Base-by-base conservation (phyloP, 1,140 invertebrate species). In the Caenorhabditis remanei region DNA sequence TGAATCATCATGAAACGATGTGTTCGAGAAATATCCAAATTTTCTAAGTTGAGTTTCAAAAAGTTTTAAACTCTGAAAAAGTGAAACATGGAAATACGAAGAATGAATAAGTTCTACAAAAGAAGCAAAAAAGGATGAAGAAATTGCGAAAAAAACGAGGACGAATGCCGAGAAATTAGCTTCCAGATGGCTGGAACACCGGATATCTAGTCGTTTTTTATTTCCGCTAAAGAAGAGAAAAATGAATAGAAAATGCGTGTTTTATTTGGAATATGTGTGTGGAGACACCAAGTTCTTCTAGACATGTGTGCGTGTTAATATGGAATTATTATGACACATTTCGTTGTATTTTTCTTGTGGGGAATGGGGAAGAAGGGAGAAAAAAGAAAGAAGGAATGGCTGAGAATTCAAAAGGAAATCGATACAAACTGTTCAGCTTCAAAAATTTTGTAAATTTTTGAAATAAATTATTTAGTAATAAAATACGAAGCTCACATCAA, bases 161-260 rank as follows among this genome's bases (percentile, higher is more conserved):
- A 71, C 16, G 7, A 71, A 71, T 7, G 13, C 11, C 11, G 32
- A 71, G 16, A 46, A 79, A 79, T 50, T 79, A 79, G 46, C 71
- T 79, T 79, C 46, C 71, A 79, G 71, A 50, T 50, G 71, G 71
- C 46, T 79, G 71, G 71, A 79, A 79, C 71, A 53, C 71, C 71
- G 46, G 71, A 50, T 50, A 79, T 79, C n/a, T 46, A 53, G 65
- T 71, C 43, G 46, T 63, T 63, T 63, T 63, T 63, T 63, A 21
- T 63, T 63, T 21, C 11, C n/a, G 19, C 55, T 16, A 6, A 19
- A 19, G 61, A 14, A 11, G 14, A n/a, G 14, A 63, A 58, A 58
- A 58, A 58, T 58, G 55, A 58, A 32, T 32, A 32, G 24, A 63
- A 24, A 63, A 63, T 32, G 32, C 32, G 32, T 32, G 32, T 32